Evolutionary conservation across 2,888 invertebrate species (phyloP).

Genomic region (Cyrtodaria siliqua): DNA sequence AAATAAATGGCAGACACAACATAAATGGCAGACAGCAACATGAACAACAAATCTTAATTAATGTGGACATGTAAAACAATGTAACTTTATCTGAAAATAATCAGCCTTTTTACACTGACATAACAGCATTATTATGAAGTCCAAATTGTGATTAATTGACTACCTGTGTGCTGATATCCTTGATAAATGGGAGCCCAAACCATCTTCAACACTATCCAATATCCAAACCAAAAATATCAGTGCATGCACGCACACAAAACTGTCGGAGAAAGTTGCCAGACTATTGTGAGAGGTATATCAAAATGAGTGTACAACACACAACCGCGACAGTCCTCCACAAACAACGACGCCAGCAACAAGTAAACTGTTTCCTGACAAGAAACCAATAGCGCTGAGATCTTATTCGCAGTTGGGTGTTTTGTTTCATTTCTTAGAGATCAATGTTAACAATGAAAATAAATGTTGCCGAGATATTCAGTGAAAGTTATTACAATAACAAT

Average conservation of each 20-base stretch:
- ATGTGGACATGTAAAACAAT: no score
- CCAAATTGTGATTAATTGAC: constrained; percentile 53
- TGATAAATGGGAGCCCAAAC: constrained; percentile 13
- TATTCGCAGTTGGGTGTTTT: neutral
- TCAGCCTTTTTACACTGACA: constrained; percentile 10
- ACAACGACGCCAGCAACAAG: constrained; percentile 32
- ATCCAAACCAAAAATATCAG: constrained; percentile 6
- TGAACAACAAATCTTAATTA: no score
- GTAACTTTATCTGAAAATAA: neutral
- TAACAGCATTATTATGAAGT: constrained; percentile 41
- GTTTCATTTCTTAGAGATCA: no score
- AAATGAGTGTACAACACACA: neutral
- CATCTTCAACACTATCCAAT: constrained; percentile 36
- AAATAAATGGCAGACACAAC: no score
- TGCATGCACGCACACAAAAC: neutral
- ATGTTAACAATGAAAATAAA: no score
- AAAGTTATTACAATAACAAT: no score
- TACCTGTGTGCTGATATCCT: constrained; percentile 25
- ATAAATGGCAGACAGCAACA: no score
- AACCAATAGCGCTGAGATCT: constrained; percentile 36
- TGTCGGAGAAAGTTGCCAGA: neutral
- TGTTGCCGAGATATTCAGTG: no score
- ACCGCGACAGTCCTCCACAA: neutral
- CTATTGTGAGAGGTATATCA: no score
- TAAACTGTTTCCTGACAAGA: constrained; percentile 35